A percentile compares a stretch with the other conserved stretches of the same genome.
These are phyloP conservation scores for Diaphora mendica DNA, from an alignment of 2,888 invertebrate genomes.

Conservation along the genomic window DNA sequence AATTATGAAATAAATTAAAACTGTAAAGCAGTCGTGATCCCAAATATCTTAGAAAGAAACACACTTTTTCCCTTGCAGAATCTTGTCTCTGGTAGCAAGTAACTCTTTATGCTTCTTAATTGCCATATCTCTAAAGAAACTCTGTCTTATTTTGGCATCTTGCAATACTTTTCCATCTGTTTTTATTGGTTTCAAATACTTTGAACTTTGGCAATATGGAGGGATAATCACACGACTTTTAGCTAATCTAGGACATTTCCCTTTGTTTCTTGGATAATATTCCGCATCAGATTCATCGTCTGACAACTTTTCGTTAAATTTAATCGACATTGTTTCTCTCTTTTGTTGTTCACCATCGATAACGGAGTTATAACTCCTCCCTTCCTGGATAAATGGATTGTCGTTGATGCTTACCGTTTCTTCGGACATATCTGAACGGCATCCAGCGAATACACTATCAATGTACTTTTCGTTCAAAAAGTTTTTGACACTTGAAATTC, in stretches of 20 bases:
- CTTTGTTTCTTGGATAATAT: slow-evolving; percentile 63
- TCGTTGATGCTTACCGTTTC: slow-evolving; percentile 52
- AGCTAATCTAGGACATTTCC: slow-evolving; percentile 75
- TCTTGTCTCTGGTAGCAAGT: slow-evolving; percentile 83
- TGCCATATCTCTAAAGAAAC: slow-evolving; percentile 80
- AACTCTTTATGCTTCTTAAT: slow-evolving; percentile 86
- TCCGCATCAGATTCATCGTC: slow-evolving; percentile 62
- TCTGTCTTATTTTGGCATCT: slow-evolving; percentile 71
- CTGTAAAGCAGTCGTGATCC: background rate
- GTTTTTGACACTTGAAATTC: slow-evolving; percentile 71
- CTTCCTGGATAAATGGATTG: slow-evolving; percentile 54
- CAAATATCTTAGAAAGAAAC: slow-evolving; percentile 38
- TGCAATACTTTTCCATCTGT: slow-evolving; percentile 58
- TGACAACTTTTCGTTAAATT: slow-evolving; percentile 71
- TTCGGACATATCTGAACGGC: slow-evolving; percentile 68
- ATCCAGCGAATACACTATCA: slow-evolving; percentile 65
- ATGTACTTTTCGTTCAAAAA: slow-evolving; percentile 73
- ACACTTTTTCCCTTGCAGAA: slow-evolving; percentile 88
- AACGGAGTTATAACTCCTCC: slow-evolving; percentile 76
- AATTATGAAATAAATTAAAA: background rate
- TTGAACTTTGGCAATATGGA: slow-evolving; percentile 77
- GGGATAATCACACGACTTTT: slow-evolving; percentile 74
- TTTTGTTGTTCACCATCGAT: slow-evolving; percentile 62
- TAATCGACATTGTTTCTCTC: slow-evolving; percentile 61
- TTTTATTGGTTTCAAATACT: slow-evolving; percentile 66